Conservation (phyloP, 2,797 vertebrate species). For the Perodicticus potto region DNA sequence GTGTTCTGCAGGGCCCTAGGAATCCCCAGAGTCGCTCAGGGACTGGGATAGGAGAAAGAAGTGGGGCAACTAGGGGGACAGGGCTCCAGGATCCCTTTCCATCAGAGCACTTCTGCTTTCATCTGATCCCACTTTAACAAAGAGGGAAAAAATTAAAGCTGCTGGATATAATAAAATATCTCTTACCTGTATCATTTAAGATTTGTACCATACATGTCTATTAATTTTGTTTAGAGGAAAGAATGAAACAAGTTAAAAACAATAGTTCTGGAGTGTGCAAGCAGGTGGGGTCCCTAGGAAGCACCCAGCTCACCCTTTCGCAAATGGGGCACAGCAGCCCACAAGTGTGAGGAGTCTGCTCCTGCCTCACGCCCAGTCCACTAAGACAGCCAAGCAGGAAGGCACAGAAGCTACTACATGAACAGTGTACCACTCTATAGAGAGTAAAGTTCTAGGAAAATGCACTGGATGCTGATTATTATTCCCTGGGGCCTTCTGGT, state of each 20-base stretch:
- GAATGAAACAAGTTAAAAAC: not conserved
- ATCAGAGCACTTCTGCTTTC: not conserved
- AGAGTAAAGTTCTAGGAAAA: not conserved
- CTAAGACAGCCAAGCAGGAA: not conserved
- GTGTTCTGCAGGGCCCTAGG: not conserved
- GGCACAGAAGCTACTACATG: not conserved
- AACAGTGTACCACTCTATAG: rapidly evolving
- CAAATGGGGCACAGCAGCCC: rapidly evolving
- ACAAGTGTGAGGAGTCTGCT: not conserved
- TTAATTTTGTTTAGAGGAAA: slow-evolving; percentile 33
- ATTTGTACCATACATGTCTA: not conserved
- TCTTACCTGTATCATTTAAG: not conserved
- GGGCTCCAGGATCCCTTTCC: not conserved
- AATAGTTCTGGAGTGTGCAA: not conserved
- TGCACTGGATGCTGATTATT: not conserved
- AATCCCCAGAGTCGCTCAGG: not conserved
- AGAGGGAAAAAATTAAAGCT: not conserved
- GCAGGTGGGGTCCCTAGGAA: not conserved
- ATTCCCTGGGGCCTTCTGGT: not conserved
- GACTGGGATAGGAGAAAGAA: not conserved
- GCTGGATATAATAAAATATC: not conserved
- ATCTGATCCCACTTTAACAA: not conserved
- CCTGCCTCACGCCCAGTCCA: too few relatives aligned
- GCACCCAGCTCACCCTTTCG: not conserved
- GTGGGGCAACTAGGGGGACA: not conserved